These are phyloP conservation scores for Stenolophus ochropezus DNA, from an alignment of 2,888 invertebrate species.

Conservation along the genomic window DNA sequence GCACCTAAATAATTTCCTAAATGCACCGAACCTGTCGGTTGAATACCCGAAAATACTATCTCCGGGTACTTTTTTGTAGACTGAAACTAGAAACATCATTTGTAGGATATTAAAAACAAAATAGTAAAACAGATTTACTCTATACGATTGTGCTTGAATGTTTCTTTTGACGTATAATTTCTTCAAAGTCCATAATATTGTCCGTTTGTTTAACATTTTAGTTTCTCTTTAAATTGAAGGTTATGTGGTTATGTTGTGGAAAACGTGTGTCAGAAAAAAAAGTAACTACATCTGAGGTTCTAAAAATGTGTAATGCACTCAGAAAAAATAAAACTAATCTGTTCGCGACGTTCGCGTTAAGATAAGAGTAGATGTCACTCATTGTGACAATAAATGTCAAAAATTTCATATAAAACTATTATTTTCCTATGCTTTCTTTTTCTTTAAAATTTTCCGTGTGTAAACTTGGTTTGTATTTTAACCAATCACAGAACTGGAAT, in stretches of 20 bases:
- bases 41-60: constrained; percentile 93
- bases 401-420: too few species aligned
- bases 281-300: too few species aligned
- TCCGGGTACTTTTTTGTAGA: constrained; percentile 72
- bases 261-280: background rate
- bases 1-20: constrained; percentile 98
- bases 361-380: too few species aligned
- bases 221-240: background rate
- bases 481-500: too few species aligned
- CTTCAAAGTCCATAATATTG: constrained; percentile 5
- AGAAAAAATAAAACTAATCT: background rate
- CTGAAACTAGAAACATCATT: constrained; percentile 11
- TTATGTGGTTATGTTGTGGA: background rate
- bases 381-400: too few species aligned
- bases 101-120: background rate
- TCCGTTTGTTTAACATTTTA: constrained; percentile 35
- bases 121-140: background rate
- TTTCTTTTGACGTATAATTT: constrained; percentile 16
- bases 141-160: constrained; percentile 13
- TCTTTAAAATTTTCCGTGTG: too few species aligned
- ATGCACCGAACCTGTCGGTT: constrained; percentile 96
- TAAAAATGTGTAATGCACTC: too few species aligned
- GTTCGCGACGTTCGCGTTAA: too few species aligned
- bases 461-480: too few species aligned
- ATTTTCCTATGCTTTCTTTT: too few species aligned